Base-by-base conservation (phyloP, 2,888 invertebrate genomes). In the Eudasyphora cyanicolor region DNA sequence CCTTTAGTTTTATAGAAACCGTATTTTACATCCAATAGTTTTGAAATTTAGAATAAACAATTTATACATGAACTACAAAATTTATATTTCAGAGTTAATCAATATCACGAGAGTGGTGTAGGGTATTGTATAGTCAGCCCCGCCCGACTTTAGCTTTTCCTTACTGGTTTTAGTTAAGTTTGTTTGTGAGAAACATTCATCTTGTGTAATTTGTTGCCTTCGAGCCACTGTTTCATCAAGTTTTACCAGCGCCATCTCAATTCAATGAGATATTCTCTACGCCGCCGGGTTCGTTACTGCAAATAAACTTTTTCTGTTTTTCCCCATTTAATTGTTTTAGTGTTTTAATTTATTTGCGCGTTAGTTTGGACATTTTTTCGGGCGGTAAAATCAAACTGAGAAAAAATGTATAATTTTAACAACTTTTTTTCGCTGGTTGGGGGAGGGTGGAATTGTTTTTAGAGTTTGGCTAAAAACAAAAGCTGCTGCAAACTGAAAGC, bases 321-420 rank as follows among this genome's bases (percentile, higher is more conserved):
- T 35, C 38, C n/a, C n/a, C n/a, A 79, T 82, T 85, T 85, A 80
- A 85, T 85, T 85, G 85, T 85, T 85, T 85, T 85, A 85, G 74
- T 82, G 75, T 77, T 85, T 85, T 79, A 85, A 85, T 82, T 85
- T 85, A 85, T 85, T 85, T 82, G 74, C 74, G 73, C 85, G 85
- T 77, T 79, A 77, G 71, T 79, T 83, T 80, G 73, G 73, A 76
- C 64, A 76, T 79, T 54, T 76, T 38, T 75, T 42, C 17, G 21
- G 14, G 24, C 32, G 60, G 60, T 54, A n/a, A 29, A 64, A 70
- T n/a, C 57, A 64, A 82, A 64, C 75, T 29, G 49, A 57, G 49
- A 51, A 17, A 74, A 71, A 77, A 82, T 74, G 51, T 74, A 73
- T 54, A 80, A 82, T 82, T 84, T 79, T 35, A 38, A 35, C 49